These are phyloP conservation scores for Pterobdella sp. DNA, from an alignment of 2,888 invertebrate species.

Conservation along the genomic window DNA sequence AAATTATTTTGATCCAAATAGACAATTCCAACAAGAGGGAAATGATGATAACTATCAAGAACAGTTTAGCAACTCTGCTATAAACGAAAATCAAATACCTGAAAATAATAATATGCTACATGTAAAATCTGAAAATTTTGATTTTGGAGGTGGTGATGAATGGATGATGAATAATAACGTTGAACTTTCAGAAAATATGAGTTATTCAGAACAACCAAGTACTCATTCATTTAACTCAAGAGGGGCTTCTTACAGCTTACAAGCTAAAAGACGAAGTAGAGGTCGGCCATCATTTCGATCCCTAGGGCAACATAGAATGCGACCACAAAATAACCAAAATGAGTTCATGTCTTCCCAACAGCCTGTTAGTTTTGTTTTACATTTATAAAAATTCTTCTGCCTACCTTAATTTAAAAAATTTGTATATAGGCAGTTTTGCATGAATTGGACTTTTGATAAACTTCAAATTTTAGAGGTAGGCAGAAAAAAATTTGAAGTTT, in stretches of 20 bases:
- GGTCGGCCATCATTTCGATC: conserved; percentile 7
- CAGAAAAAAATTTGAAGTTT: neutral
- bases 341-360: conserved; percentile 4
- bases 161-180: conserved; percentile 4
- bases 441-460: neutral
- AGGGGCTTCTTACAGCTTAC: neutral
- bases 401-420: neutral
- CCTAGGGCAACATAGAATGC: neutral
- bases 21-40: neutral
- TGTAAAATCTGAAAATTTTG: neutral
- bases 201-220: neutral
- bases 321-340: neutral
- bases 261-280: conserved; percentile 7
- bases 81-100: neutral
- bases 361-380: neutral
- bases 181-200: neutral
- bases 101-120: neutral
- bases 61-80: neutral
- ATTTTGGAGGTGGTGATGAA: neutral
- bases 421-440: neutral
- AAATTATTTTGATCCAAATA: neutral
- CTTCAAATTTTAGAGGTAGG: too few species aligned
- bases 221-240: neutral
- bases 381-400: conserved; percentile 5
- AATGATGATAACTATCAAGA: neutral